Evolutionary conservation across 2,888 invertebrate genomes (phyloP).

Genomic region (Enchytraeus crypticus): DNA sequence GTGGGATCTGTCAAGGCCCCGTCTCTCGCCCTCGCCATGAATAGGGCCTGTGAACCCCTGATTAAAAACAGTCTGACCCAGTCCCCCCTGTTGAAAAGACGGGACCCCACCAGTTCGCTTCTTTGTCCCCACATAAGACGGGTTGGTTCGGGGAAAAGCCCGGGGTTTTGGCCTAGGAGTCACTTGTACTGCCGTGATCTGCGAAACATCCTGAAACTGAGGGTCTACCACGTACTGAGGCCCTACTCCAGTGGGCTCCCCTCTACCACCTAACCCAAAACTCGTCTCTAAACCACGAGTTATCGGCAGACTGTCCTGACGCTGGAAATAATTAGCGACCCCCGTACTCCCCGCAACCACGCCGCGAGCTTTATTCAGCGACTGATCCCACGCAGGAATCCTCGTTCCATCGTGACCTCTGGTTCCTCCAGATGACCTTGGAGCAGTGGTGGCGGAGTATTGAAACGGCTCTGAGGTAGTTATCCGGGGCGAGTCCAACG

Average conservation of each 20-base stretch:
- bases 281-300: neutral
- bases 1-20: neutral
- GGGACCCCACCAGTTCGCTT: constrained; percentile 20
- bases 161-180: constrained; percentile 37
- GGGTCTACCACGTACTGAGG: too few relatives aligned
- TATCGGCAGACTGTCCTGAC: constrained; percentile 2
- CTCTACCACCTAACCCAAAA: too few relatives aligned
- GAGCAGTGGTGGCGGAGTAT: neutral
- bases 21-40: neutral
- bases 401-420: neutral
- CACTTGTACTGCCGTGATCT: constrained; percentile 29
- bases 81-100: neutral
- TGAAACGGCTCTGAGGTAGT: neutral
- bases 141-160: constrained; percentile 46
- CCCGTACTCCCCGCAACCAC: neutral
- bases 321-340: neutral
- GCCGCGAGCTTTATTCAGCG: neutral
- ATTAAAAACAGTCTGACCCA: constrained; percentile 1
- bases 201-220: constrained; percentile 27
- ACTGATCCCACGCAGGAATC: neutral
- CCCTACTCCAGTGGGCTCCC: too few relatives aligned
- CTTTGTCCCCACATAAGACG: constrained; percentile 41
- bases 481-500: neutral
- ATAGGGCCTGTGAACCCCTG: neutral
- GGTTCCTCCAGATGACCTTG: neutral